phyloP scores from a whole-genome alignment of 1,140 invertebrate genomes.

The Marisa cornuarietis region DNA sequence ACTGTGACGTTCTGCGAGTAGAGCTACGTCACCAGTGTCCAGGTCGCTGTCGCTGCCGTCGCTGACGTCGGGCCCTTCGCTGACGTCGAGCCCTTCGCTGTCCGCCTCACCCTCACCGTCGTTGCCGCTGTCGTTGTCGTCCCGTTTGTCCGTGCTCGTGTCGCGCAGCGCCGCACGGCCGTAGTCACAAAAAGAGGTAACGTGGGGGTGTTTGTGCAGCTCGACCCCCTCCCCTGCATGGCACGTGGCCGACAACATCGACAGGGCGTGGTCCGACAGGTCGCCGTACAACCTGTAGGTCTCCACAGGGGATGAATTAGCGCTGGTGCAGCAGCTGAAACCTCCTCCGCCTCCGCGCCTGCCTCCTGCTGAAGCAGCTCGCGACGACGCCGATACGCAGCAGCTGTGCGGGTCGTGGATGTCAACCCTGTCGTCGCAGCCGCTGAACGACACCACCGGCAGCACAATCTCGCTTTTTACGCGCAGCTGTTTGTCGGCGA shows the following conservation, averaged over 20 bases:
- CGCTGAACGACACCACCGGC: conserved; percentile 15
- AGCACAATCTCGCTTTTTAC: not conserved
- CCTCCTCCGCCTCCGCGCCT: not conserved
- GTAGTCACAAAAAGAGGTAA: not conserved
- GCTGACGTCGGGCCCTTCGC: not conserved
- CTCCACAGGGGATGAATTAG: conserved; percentile 13
- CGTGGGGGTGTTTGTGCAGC: not conserved
- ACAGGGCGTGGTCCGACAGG: too few relatives aligned
- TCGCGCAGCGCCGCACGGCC: not conserved
- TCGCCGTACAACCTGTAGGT: not conserved
- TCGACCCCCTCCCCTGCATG: too few relatives aligned
- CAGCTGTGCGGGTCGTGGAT: conserved; percentile 15
- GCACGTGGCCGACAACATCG: not conserved
- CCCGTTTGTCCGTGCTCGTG: not conserved
- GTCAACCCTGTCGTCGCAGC: conserved; percentile 3
- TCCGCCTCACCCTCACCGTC: not conserved
- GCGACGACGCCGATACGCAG: too few relatives aligned
- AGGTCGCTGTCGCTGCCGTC: not conserved
- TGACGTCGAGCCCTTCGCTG: not conserved
- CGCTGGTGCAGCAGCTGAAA: conserved; percentile 18
- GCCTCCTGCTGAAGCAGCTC: not conserved
- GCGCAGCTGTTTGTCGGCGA: conserved; percentile 12
- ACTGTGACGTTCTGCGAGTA: not conserved
- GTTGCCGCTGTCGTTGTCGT: conserved; percentile 17
- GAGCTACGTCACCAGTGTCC: not conserved